Evolutionary conservation across 2,797 vertebrate species (phyloP).

Genomic region (Chiropotes sagulatus): DNA sequence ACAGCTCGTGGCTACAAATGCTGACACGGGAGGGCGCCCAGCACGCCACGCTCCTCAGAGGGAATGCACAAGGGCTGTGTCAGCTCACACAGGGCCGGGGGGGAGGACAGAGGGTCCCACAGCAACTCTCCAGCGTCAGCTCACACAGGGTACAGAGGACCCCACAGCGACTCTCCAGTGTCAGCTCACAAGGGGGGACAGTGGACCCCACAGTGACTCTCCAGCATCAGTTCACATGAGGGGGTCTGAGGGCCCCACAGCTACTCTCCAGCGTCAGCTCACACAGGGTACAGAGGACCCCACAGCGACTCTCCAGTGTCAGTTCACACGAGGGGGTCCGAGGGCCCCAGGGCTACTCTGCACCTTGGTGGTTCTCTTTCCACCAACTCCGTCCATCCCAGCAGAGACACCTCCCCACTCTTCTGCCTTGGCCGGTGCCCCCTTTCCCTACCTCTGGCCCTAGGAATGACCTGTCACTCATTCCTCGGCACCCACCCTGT

Average conservation of each 20-base stretch:
- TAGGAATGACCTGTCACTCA: background rate
- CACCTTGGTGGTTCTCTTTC: background rate
- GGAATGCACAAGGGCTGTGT: no score
- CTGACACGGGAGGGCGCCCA: background rate
- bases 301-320: no score
- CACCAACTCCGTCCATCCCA: background rate
- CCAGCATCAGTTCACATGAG: accelerated
- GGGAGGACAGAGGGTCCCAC: no score
- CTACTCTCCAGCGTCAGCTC: no score
- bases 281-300: no score
- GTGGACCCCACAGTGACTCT: accelerated
- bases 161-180: accelerated
- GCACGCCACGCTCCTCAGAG: no score
- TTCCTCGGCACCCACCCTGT: background rate
- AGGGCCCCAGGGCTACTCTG: background rate
- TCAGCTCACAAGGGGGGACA: no score
- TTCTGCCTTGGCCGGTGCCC: background rate
- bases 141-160: no score
- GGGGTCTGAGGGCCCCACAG: accelerated
- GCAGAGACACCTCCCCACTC: background rate
- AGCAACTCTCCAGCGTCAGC: no score
- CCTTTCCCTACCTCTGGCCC: background rate
- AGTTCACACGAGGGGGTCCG: no score
- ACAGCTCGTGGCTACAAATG: accelerated
- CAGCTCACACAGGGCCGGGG: no score